phyloP scores from a whole-genome alignment of 2,797 vertebrate genomes.

The Furcifer pardalis region DNA sequence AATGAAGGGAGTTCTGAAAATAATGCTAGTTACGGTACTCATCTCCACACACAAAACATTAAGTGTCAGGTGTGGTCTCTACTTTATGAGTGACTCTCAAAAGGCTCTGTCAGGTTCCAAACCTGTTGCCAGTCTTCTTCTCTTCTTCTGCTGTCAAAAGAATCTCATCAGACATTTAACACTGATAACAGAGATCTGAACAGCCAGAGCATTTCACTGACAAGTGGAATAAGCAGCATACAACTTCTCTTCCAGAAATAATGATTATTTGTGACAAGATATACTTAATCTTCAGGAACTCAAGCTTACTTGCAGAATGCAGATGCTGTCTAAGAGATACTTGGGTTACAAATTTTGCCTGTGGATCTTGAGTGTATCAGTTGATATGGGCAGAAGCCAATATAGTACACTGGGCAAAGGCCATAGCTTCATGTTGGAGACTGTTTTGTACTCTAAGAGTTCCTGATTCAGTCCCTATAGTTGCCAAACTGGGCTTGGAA shows the following conservation, averaged over 20 bases:
- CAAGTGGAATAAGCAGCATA: background rate
- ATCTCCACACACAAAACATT: background rate
- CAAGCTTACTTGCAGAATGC: background rate
- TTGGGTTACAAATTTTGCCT: background rate
- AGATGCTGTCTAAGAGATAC: background rate
- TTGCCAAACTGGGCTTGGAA: too few relatives aligned
- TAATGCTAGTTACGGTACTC: background rate
- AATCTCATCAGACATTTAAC: conserved; percentile 12
- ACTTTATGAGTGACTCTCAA: background rate
- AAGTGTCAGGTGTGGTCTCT: too few relatives aligned
- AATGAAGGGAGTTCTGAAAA: background rate
- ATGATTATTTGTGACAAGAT: conserved; percentile 6
- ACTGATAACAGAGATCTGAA: background rate
- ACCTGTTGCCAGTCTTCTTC: background rate
- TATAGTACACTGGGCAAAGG: background rate
- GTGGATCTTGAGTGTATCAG: background rate
- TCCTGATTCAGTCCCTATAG: too few relatives aligned
- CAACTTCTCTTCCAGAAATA: background rate
- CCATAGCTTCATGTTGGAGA: too few relatives aligned
- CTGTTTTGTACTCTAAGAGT: background rate
- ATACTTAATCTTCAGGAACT: conserved; percentile 1
- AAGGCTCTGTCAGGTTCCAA: background rate
- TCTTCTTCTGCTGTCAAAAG: background rate
- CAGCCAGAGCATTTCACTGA: background rate
- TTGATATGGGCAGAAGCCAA: background rate